phyloP scores from a whole-genome alignment of 2,113 vertebrate genomes.

The Calidris pugnax region DNA sequence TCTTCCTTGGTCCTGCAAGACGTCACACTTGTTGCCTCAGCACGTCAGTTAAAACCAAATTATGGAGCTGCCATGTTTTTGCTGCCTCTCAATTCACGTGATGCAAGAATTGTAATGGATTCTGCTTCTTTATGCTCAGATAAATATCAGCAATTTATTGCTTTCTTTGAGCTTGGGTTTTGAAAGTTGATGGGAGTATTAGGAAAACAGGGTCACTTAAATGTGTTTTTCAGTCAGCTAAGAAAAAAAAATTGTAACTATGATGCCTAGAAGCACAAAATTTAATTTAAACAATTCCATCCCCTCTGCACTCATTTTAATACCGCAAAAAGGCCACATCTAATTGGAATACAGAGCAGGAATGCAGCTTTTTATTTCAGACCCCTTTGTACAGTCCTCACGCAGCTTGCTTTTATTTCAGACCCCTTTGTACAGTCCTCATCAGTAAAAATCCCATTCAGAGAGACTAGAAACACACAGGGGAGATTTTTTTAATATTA shows the following conservation, averaged over 20 bases:
- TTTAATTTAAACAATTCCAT: background rate
- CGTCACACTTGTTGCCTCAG: fast-evolving
- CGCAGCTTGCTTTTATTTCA: background rate
- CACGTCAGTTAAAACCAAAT: background rate
- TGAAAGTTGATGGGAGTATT: background rate
- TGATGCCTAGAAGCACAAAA: background rate
- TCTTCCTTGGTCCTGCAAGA: background rate
- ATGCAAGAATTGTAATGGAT: background rate
- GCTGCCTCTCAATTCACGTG: background rate
- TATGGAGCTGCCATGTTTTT: background rate
- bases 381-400: background rate
- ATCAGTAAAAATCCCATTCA: background rate
- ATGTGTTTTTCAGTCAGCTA: background rate
- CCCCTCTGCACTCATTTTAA: background rate
- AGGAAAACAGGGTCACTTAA: background rate
- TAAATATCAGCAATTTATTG: background rate
- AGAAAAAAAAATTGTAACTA: background rate
- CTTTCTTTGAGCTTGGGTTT: background rate
- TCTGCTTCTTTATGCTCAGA: background rate
- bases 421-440: background rate
- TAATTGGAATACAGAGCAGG: background rate
- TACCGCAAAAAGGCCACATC: background rate
- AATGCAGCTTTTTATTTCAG: background rate
- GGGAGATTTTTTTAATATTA: background rate
- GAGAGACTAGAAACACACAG: background rate